Evolutionary conservation across 1,140 invertebrate genomes (phyloP), one percentile per base, ranked within the genome.

Genomic region (Bombus breviceps): DNA sequence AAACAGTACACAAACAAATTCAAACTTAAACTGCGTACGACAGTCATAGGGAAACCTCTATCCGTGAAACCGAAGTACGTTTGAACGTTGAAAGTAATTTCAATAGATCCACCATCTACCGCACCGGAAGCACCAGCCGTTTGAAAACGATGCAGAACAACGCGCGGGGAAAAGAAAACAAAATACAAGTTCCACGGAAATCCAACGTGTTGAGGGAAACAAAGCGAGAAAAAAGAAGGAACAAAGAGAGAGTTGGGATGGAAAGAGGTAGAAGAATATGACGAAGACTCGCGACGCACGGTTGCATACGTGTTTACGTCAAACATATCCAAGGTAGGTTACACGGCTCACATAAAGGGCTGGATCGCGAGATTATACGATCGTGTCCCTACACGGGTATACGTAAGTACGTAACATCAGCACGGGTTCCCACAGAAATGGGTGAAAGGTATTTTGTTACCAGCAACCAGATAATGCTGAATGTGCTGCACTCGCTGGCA

Each of bases 371-470:
- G 71, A 86, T 89, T 86, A 87, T 79, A 41, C 79, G 9, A 57
- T 37, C 43, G 32, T 41, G 76, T 64, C 32, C 28, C 15, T 53
- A 62, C 66, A 53, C 64, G 1, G 28, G 43, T n/a, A 28, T 32
- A 47, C 72, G 41, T 73, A 73, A 8, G 12, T 57, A 81, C 32
- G 59, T n/a, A 39, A 76, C 75, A 71, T 34, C 28, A 68, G 64
- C 68, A 83, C 62, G 25, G 18, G 13, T 57, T 32, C n/a, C 37
- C n/a, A 15, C 64, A 79, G 81, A 83, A 89, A 83, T 66, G 86
- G 59, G 69, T 41, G 79, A 90, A 83, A 79, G 81, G 83, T 90
- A 86, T 90, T 90, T 90, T 90, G 88, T 90, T 90, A 90, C 88
- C 37, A n/a, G 79, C 39, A 76, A 62, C 47, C 76, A 87, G 89